These are phyloP conservation scores for Paralichthys olivaceus DNA, from an alignment of 2,113 vertebrate genomes.

Conservation along the genomic window DNA sequence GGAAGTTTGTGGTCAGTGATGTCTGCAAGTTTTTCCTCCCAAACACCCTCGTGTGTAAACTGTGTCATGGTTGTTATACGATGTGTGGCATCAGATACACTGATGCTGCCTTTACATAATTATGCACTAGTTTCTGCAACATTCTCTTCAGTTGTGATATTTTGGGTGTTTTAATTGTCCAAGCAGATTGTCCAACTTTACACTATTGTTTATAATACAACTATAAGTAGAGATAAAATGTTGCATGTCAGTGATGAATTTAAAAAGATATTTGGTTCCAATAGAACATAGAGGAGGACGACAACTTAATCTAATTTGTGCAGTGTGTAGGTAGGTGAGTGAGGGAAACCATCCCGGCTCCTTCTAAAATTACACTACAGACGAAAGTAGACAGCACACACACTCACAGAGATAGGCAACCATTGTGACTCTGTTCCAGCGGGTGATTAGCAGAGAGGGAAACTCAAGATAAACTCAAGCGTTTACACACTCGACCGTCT, in stretches of 20 bases:
- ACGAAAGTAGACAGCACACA: constrained; percentile 42
- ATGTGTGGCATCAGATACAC: neutral
- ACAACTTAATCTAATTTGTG: too few species aligned
- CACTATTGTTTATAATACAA: neutral
- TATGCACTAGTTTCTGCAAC: neutral
- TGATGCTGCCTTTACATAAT: neutral
- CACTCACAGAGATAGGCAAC: constrained; percentile 33
- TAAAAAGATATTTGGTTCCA: neutral
- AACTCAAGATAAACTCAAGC: constrained; percentile 33
- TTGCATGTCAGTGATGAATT: neutral
- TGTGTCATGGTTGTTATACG: neutral
- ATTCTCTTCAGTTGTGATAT: neutral
- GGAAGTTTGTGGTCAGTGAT: constrained; percentile 21
- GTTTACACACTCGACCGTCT: constrained; percentile 30
- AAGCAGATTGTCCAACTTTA: neutral
- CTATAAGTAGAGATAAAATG: too few species aligned
- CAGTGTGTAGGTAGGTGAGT: neutral
- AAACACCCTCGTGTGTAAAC: constrained; percentile 14
- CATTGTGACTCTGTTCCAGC: constrained; percentile 29
- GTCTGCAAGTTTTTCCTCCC: too few species aligned
- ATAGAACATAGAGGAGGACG: neutral
- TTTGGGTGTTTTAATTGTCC: neutral
- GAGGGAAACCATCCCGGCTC: constrained; percentile 24
- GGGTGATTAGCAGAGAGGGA: constrained; percentile 61
- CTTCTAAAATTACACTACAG: constrained; percentile 65